These are phyloP conservation scores for Sciurus niger DNA, from an alignment of 2,113 vertebrate species.

Conservation along the genomic window DNA sequence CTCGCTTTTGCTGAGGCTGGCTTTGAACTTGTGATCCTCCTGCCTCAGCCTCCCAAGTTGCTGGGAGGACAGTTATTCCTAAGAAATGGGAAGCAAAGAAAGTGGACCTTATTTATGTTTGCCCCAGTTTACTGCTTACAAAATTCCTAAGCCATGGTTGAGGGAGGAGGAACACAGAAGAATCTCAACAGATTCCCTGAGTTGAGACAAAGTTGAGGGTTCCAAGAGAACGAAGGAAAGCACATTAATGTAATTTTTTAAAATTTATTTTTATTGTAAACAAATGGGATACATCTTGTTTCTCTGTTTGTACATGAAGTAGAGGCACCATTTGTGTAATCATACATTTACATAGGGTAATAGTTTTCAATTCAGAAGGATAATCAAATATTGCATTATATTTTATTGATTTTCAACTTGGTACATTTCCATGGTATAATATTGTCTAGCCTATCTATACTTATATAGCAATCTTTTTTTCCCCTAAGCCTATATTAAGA, in stretches of 20 bases:
- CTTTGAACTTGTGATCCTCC: no score
- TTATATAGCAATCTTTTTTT: not conserved
- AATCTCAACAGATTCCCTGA: not conserved
- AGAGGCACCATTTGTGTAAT: no score
- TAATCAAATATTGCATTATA: not conserved
- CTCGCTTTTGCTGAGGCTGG: no score
- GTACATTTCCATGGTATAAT: not conserved
- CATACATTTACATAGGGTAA: no score
- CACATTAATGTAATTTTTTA: not conserved
- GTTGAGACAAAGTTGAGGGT: not conserved
- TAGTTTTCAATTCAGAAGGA: not conserved
- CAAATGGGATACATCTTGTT: no score
- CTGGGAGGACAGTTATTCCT: not conserved
- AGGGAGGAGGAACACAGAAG: not conserved
- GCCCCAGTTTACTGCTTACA: not conserved
- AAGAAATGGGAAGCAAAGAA: not conserved
- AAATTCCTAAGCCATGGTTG: not conserved
- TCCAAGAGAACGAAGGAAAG: not conserved
- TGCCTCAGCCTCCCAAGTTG: no score
- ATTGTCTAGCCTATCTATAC: not conserved
- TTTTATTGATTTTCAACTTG: slow-evolving; percentile 37
- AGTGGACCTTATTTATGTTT: not conserved
- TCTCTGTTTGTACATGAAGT: no score
- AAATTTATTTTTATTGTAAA: no score
- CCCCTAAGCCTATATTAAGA: not conserved